Conservation (phyloP, 2,888 invertebrate species). For the Erebia palarica region DNA sequence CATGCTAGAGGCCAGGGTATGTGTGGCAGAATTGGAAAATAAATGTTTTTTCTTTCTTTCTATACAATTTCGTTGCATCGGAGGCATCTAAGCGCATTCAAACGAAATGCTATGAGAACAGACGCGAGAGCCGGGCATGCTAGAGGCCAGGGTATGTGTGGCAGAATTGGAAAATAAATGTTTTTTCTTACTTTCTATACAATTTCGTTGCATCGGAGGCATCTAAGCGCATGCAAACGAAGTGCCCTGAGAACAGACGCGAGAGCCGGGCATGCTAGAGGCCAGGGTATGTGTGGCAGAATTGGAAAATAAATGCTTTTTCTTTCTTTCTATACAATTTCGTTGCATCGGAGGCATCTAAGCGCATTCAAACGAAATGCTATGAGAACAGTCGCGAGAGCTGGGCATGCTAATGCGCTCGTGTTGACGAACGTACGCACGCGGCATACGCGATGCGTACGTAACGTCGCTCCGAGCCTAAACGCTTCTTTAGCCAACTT, state of each 20-base stretch:
- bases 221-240: constrained; percentile 25
- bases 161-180: no score
- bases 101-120: no score
- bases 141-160: no score
- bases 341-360: constrained; percentile 24
- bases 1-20: no score
- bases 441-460: constrained; percentile 66
- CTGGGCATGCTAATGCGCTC: constrained; percentile 76
- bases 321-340: constrained; percentile 11
- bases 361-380: constrained; percentile 39
- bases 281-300: no score
- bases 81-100: no score
- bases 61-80: no score
- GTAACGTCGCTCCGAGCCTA: constrained; percentile 44
- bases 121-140: no score
- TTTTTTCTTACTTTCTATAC: no score
- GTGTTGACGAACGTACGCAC: constrained; percentile 66
- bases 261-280: constrained; percentile 74
- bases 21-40: no score
- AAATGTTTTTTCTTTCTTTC: no score
- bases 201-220: constrained; percentile 21
- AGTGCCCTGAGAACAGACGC: constrained; percentile 70
- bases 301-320: no score
- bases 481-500: constrained; percentile 15
- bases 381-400: constrained; percentile 74